Percentiles rank a stretch among this genome's conserved stretches.
These are phyloP conservation scores for Cherax quadricarinatus DNA, from an alignment of 1,140 invertebrate species.

Conservation along the genomic window DNA sequence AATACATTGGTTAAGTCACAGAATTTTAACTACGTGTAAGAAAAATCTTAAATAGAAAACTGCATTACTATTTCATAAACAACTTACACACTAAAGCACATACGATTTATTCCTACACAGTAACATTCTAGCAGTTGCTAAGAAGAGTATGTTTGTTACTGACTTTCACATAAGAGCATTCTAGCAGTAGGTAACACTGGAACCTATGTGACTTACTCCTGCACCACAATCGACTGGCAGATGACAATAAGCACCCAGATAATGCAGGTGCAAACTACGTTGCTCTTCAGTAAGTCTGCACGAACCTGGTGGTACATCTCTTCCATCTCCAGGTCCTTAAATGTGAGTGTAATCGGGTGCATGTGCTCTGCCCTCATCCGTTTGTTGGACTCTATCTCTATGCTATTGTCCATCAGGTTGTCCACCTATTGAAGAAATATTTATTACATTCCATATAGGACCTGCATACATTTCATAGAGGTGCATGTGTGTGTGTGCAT, in stretches of 20 bases:
- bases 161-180: neutral
- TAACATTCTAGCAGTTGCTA: too few relatives aligned
- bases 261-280: slow-evolving; percentile 93
- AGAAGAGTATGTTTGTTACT: too few relatives aligned
- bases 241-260: slow-evolving; percentile 93
- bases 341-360: slow-evolving; percentile 89
- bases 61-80: too few relatives aligned
- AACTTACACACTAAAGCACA: too few relatives aligned
- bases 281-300: slow-evolving; percentile 93
- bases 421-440: slow-evolving; percentile 82
- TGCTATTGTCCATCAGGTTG: slow-evolving; percentile 91
- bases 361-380: slow-evolving; percentile 92
- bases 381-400: slow-evolving; percentile 95
- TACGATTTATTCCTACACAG: too few relatives aligned
- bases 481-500: too few relatives aligned
- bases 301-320: slow-evolving; percentile 77
- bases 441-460: too few relatives aligned
- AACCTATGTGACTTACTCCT: slow-evolving; percentile 79
- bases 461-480: too few relatives aligned
- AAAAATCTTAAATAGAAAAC: too few relatives aligned
- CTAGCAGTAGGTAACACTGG: neutral
- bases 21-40: too few relatives aligned
- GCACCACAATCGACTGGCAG: slow-evolving; percentile 87
- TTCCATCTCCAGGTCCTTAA: slow-evolving; percentile 86
- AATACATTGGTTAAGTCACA: too few relatives aligned